These are phyloP conservation scores for Dolichomitus sp. DNA, from an alignment of 2,888 invertebrate genomes.

Conservation along the genomic window DNA sequence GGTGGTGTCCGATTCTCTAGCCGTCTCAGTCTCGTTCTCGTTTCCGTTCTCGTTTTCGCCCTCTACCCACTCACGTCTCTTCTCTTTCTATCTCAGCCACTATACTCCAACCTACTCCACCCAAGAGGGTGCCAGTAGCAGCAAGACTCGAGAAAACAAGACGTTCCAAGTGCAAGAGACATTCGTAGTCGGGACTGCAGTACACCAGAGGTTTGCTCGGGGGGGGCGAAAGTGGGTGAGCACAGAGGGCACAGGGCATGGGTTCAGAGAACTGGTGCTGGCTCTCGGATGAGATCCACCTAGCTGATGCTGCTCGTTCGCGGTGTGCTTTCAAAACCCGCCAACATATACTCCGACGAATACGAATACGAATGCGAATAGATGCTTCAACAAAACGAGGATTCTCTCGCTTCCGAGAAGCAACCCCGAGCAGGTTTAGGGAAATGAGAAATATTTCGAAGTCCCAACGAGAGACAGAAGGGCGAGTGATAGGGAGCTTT, in stretches of 20 bases:
- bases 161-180: constrained; percentile 66
- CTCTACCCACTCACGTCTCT: constrained; percentile 38
- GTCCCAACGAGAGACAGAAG: constrained; percentile 32
- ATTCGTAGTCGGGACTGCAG: constrained; percentile 57
- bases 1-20: constrained; percentile 53
- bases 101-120: constrained; percentile 66
- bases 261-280: constrained; percentile 40
- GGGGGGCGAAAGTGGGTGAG: constrained; percentile 53
- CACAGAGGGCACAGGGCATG: constrained; percentile 50
- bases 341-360: constrained; percentile 20
- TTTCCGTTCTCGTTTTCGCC: constrained; percentile 43
- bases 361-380: constrained; percentile 56
- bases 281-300: constrained; percentile 53
- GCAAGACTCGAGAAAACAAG: constrained; percentile 71
- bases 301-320: constrained; percentile 61
- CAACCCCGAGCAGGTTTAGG: constrained; percentile 44
- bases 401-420: constrained; percentile 47
- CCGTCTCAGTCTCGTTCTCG: constrained; percentile 53
- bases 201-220: constrained; percentile 52
- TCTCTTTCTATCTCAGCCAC: constrained; percentile 57
- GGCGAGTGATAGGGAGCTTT: constrained; percentile 34
- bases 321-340: constrained; percentile 52
- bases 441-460: constrained; percentile 62
- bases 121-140: constrained; percentile 68
- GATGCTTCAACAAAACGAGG: constrained; percentile 53